Evolutionary conservation across 2,797 vertebrate species (phyloP).

Genomic region (Pelodytes ibericus): DNA sequence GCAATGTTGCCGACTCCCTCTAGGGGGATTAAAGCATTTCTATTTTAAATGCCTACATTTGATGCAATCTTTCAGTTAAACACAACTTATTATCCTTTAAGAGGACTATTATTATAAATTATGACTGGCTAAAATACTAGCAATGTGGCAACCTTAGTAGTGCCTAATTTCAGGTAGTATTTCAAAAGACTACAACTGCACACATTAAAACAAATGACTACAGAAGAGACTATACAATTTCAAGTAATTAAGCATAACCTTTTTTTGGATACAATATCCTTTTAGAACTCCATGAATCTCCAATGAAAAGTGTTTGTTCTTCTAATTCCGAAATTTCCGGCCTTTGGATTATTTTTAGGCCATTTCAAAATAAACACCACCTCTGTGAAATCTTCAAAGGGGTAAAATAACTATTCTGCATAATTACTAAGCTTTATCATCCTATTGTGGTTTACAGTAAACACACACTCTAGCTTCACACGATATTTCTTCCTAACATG

Average conservation of each 20-base stretch:
- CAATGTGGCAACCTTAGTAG: too few species aligned
- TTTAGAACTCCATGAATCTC: slow-evolving; percentile 26
- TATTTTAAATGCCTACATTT: too few species aligned
- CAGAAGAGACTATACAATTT: not conserved
- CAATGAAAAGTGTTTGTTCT: slow-evolving; percentile 30
- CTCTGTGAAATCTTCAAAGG: slow-evolving; percentile 54
- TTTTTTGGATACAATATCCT: not conserved
- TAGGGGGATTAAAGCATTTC: too few species aligned
- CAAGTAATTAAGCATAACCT: not conserved
- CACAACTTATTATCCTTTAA: too few species aligned
- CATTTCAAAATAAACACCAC: slow-evolving; percentile 45
- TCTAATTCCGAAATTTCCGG: slow-evolving; percentile 49
- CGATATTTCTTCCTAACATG: slow-evolving; percentile 67
- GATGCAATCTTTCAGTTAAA: too few species aligned
- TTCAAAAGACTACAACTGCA: not conserved
- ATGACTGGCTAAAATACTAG: too few species aligned
- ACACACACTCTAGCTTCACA: slow-evolving; percentile 54
- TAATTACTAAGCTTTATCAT: slow-evolving; percentile 69
- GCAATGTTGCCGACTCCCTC: too few species aligned
- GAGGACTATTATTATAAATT: too few species aligned
- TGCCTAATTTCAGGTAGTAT: not conserved
- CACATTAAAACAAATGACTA: not conserved
- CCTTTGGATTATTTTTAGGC: slow-evolving; percentile 47
- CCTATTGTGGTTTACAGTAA: slow-evolving; percentile 67
- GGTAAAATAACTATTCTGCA: slow-evolving; percentile 57